Conservation (phyloP, 1,140 invertebrate genomes). For the Ericerus pela region DNA sequence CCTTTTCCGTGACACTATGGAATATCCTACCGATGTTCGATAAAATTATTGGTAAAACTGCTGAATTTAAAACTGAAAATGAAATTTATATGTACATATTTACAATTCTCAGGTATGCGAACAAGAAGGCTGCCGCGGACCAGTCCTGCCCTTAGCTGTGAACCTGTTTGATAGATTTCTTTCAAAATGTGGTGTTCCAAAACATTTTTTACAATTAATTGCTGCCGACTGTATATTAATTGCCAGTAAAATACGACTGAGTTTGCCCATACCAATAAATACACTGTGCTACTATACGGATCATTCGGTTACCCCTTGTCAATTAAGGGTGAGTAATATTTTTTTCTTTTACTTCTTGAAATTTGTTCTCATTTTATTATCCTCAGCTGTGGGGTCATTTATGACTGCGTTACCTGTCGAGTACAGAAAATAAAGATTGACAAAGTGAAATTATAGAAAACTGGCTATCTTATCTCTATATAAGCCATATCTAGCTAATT, state of each 20-base stretch:
- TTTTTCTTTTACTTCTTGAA: neutral
- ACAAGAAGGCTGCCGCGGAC: slow-evolving; percentile 57
- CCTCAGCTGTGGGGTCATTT: too few species aligned
- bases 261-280: slow-evolving; percentile 45
- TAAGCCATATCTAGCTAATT: too few species aligned
- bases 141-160: slow-evolving; percentile 57
- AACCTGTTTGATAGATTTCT: slow-evolving; percentile 62
- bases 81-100: too few species aligned
- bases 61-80: too few species aligned
- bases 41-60: too few species aligned
- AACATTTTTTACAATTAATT: slow-evolving; percentile 52
- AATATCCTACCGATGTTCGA: too few species aligned
- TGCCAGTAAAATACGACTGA: slow-evolving; percentile 58
- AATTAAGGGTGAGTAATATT: slow-evolving; percentile 48
- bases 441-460: too few species aligned
- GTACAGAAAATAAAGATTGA: too few species aligned
- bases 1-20: too few species aligned
- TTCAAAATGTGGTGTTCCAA: slow-evolving; percentile 42
- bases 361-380: neutral
- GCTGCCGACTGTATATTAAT: slow-evolving; percentile 53
- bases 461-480: too few species aligned
- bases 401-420: too few species aligned
- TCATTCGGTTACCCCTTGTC: slow-evolving; percentile 46
- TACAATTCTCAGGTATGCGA: slow-evolving; percentile 49
- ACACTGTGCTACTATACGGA: slow-evolving; percentile 57